These are phyloP conservation scores for Phthorimaea operculella DNA, from an alignment of 1,140 invertebrate genomes.

Conservation along the genomic window DNA sequence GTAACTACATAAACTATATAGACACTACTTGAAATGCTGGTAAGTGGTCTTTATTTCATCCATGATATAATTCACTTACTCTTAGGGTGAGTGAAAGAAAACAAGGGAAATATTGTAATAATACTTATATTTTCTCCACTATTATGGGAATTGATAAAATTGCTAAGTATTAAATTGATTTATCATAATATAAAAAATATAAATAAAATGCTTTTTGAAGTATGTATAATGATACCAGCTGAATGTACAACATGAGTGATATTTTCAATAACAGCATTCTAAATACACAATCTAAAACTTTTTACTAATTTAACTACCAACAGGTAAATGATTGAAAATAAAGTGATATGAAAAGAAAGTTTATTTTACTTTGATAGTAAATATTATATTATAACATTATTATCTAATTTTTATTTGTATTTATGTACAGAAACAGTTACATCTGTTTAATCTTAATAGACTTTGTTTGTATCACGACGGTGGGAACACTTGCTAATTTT, in stretches of 20 bases:
- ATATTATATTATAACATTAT: not conserved
- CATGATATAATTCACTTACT: no score
- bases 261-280: constrained; percentile 1
- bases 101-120: constrained; percentile 24
- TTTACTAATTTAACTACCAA: constrained; percentile 3
- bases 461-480: constrained; percentile 60
- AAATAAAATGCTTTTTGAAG: constrained; percentile 50
- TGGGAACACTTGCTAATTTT: constrained; percentile 59
- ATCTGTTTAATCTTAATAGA: constrained; percentile 44
- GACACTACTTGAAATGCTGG: constrained; percentile 14
- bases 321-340: constrained; percentile 1
- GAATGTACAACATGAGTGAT: constrained; percentile 6
- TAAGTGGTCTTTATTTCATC: no score
- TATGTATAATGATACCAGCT: constrained; percentile 10
- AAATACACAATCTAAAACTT: constrained; percentile 6
- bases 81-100: constrained; percentile 15
- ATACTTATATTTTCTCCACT: constrained; percentile 47
- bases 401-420: constrained; percentile 1
- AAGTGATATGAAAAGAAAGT: not conserved
- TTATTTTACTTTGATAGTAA: constrained; percentile 1
- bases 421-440: constrained; percentile 30
- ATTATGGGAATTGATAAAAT: constrained; percentile 37
- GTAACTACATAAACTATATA: constrained; percentile 59
- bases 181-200: constrained; percentile 53
- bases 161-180: constrained; percentile 36